Base-by-base conservation (phyloP, 2,888 invertebrate species). In the Cryptosula pallasiana region DNA sequence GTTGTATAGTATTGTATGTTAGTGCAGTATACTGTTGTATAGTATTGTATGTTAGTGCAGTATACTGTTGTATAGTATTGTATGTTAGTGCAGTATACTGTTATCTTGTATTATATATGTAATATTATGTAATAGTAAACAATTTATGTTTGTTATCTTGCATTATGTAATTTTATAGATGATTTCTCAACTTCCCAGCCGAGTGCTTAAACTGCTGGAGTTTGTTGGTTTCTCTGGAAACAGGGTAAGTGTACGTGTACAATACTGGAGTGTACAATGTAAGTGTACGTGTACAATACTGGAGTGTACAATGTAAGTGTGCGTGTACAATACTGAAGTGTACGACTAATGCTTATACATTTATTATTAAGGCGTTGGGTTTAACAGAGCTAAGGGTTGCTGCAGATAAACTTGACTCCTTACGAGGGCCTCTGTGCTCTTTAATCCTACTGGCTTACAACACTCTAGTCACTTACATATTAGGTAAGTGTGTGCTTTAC, bases 211-310 rank as follows among this genome's bases (percentile, higher is more conserved):
- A 80, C 85, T 97, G 32, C 85, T 97, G 73, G 94, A 96, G 83
- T 95, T 96, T 83, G 94, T 96, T 76, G 97, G 97, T 57, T 96
- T 96, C 85, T 92, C 93, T 1, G 95, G 87, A 9, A 85, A 87
- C 76, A 87, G 86, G 83, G 87, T 87, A 73, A 75, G 76, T 36
- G 20, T 32, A 23, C 27, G 3, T n/a, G n/a, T n/a, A n/a, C n/a
- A n/a, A n/a, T n/a, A n/a, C n/a, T n/a, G n/a, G n/a, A n/a, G n/a
- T n/a, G n/a, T n/a, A n/a, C n/a, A n/a, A n/a, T n/a, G n/a, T n/a
- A n/a, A n/a, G n/a, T n/a, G n/a, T n/a, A n/a, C n/a, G n/a, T n/a
- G n/a, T n/a, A n/a, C n/a, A n/a, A n/a, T n/a, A n/a, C n/a, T n/a
- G n/a, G n/a, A n/a, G n/a, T n/a, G n/a, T n/a, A n/a, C n/a, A n/a